phyloP scores from a whole-genome alignment of 2,888 invertebrate genomes.

The Parascotia fuliginaria region DNA sequence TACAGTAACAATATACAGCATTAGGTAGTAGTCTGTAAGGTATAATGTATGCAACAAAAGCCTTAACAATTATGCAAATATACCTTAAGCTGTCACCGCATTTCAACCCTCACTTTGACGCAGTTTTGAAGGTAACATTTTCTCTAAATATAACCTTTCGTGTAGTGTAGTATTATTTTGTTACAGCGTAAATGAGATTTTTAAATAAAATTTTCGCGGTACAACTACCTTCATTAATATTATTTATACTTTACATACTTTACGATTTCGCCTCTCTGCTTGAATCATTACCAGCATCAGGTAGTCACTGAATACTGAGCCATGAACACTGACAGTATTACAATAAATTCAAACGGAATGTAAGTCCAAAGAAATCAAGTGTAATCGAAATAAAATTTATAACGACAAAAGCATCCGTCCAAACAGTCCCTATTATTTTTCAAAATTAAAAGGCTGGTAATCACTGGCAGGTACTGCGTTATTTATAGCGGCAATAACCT shows the following conservation, averaged over 20 bases:
- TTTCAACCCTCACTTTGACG: neutral
- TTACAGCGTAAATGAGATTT: no score
- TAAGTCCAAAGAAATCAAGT: neutral
- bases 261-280: no score
- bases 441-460: constrained; percentile 23
- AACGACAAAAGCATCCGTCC: neutral
- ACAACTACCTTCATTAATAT: no score
- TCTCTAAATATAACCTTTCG: neutral
- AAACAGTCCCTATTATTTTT: constrained; percentile 19
- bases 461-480: constrained; percentile 7
- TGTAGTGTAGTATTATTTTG: no score
- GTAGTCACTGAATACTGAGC: no score
- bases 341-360: no score
- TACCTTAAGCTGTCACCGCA: neutral
- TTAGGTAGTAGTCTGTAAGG: neutral
- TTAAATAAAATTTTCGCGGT: no score
- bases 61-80: neutral
- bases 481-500: constrained; percentile 32
- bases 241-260: no score
- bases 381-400: neutral
- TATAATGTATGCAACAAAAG: neutral
- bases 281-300: no score
- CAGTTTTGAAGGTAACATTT: neutral
- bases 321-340: no score
- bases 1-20: no score